phyloP scores from a whole-genome alignment of 2,797 vertebrate species.

The Enteromius radiatus region DNA sequence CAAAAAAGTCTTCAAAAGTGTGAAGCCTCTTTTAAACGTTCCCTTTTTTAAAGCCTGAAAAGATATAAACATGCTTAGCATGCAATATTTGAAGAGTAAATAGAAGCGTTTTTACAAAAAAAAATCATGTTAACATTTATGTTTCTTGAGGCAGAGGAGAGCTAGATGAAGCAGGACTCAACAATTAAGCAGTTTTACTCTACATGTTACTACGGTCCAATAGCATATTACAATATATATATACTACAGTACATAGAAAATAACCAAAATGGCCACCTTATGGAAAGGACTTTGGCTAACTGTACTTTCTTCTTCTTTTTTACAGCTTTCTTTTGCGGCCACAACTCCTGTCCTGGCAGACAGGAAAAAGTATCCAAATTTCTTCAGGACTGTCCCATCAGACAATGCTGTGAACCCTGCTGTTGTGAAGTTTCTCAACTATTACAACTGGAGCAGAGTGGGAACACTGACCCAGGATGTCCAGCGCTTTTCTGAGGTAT shows the following conservation, averaged over 20 bases:
- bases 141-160: not conserved
- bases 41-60: constrained; percentile 44
- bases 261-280: not conserved
- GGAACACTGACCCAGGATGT: constrained; percentile 98
- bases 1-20: constrained; percentile 45
- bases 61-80: constrained; percentile 61
- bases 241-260: not conserved
- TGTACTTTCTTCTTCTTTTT: not conserved
- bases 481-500: constrained; percentile 97
- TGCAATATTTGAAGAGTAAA: constrained; percentile 54
- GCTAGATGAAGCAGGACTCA: not conserved
- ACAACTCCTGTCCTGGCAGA: constrained; percentile 97
- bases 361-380: constrained; percentile 99
- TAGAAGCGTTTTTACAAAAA: constrained; percentile 48
- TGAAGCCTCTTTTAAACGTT: not conserved
- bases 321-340: constrained; percentile 95
- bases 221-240: not conserved
- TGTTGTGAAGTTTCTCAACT: constrained; percentile 93
- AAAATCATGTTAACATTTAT: constrained; percentile 54
- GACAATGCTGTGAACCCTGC: constrained; percentile 99
- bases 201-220: not conserved
- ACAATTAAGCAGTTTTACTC: not conserved
- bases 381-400: constrained; percentile 98
- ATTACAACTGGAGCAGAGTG: constrained; percentile 94
- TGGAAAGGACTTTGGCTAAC: not conserved